Base-by-base conservation (phyloP, 2,113 vertebrate genomes). In the Entosphenus tridentatus region DNA sequence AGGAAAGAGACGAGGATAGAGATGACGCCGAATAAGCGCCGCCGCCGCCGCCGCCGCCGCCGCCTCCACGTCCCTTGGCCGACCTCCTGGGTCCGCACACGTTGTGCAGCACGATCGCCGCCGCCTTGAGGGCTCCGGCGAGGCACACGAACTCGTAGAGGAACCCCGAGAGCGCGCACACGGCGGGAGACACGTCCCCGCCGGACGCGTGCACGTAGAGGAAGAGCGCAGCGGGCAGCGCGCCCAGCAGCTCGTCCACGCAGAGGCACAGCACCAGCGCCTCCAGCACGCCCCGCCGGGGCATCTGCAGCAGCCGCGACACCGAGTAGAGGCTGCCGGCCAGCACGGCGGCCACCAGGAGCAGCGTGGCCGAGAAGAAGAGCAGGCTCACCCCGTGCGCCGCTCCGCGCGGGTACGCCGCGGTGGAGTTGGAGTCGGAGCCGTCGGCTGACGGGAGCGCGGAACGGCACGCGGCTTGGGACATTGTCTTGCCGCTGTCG, bases 131-230 rank as follows among this genome's bases (percentile, higher is more conserved):
- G 74, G 86, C 89, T 81, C 86, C 86, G 1, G 89, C 88, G 73
- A 95, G 78, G 8, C 88, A 90, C 75, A 95, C 91, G 76, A 90
- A 88, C 67, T 88, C 73, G 75, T 96, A 96, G 0, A 91, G 74
- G 58, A 90, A 80, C 1, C 87, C 93, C 1, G 89, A 85, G 57
- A 83, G 73, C 69, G 83, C 81, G 78, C 93, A 98, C 68, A 87
- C 74, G 70, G 75, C 78, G 10, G 82, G 78, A 39, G 39, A 39
- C 39, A 39, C 39, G 3, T 77, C 72, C 0, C 71, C 70, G 12
- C 74, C 72, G 0, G 71, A 65, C 10, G 81, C 80, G 77, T 88
- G 91, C 1, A 76, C 72, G 70, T 86, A 70, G 81, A 88, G 77
- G 76, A 92, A 90, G 68, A 95, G 76, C 67, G 82, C 82, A 67